Evolutionary conservation across 30 jellyfish, hydroid and myxozoan genomes (phyloP), one percentile per base, ranked within the genome.

Genomic region (Pelagia noctiluca): DNA sequence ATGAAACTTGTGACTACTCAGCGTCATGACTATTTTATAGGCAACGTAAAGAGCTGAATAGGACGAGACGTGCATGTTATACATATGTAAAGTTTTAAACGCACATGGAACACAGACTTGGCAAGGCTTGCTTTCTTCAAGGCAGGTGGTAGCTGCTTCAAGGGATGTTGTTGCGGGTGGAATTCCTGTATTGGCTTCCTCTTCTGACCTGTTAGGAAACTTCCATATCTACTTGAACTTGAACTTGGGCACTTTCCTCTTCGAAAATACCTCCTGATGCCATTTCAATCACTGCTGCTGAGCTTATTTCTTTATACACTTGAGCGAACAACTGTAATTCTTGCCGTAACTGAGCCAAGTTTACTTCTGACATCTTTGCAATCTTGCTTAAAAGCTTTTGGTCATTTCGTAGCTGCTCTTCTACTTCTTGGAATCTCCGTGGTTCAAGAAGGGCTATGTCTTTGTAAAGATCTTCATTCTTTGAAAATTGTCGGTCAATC

Each of bases 301-400:
- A 32, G 63, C 72, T 64, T 64, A n/a, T 30, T 8, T 64, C 77
- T 64, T 64, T 30, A 31, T 64, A 31, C 23, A 64, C 50, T 24
- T 30, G 49, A 8, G 77, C 22, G 7, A 31, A 24, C 2, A 22
- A n/a, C 50, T 12, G 52, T 8, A 64, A n/a, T 23, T 64, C 48
- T 64, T 64, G 53, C 52, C 77, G 77, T 52, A 64, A 22, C 77
- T 64, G 77, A 50, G 23, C 50, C 77, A 64, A 28, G 77, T 30
- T 28, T 64, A 64, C 77, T 64, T 7, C 77, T 19, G 50, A 3
- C 52, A 64, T 64, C 52, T 64, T 7, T 28, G 77, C 53, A 64
- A 64, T 64, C 52, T 64, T 64, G 7, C 52, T 64, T 28, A 64
- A 23, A 25, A 64, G 50, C 77, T 4, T 64, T 31, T 50, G 50